Evolutionary conservation across 2,888 invertebrate species (phyloP), one percentile per base, ranked within the genome.

Genomic region (Dorcus hopei): DNA sequence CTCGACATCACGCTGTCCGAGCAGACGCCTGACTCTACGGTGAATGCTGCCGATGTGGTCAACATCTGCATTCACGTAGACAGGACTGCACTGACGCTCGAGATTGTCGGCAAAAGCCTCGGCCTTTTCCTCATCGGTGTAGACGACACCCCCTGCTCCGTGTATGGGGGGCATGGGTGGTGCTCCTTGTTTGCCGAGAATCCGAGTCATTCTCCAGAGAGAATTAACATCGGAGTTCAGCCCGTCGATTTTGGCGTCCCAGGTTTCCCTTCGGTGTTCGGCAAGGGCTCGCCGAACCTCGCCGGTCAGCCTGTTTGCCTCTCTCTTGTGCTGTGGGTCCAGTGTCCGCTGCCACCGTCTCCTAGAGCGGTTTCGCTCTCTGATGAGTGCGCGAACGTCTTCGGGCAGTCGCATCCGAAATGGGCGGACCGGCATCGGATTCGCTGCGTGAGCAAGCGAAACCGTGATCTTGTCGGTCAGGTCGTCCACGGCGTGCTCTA

Each of bases 1-100:
- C 19, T 19, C 19, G 19, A 19, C 19, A 19, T 19, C 3, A 3
- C 3, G 2, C 19, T 19, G 19, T 3, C 19, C 19, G 19, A 19
- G 19, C 19, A 19, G 19, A 19, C 19, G 19, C 19, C 19, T 58
- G 52, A 26, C 58, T 52, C 19, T 19, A 19, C 19, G 19, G 19
- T 19, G 19, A 26, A 61, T 54, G 38, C 11, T 16, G 7, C 38
- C 58, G 40, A 60, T 48, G 48, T 38, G 49, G 8, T 61, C 58
- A 7, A 60, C 14, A 33, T 61, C 61, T 7, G 42, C 61, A 26
- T 60, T 48, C n/a, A 4, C 38, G 23, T 33, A 42, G 50, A 39
- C 47, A 3, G 53, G 53, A n/a, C 49, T 49, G 53, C 48, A 60
- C 39, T 60, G 60, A 9, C 26, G 33, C 16, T 60, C 60, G 14